phyloP scores from a whole-genome alignment of 2,113 vertebrate species.

The Rhinichthys klamathensis region DNA sequence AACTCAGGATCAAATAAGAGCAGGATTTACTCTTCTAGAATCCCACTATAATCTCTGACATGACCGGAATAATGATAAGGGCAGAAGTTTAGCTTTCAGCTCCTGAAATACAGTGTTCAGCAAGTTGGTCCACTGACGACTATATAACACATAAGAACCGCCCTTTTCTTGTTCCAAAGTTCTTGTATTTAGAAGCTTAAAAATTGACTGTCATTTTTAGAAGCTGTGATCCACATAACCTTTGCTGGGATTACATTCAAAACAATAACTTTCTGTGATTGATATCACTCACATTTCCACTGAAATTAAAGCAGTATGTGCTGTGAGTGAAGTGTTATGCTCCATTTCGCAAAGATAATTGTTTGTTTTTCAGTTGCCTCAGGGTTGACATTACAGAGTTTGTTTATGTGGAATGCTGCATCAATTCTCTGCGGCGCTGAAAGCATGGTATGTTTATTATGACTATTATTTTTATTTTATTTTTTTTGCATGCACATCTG shows the following conservation, averaged over 20 bases:
- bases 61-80: not conserved
- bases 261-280: constrained; percentile 18
- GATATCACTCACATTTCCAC: constrained; percentile 15
- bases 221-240: not conserved
- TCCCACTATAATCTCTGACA: not conserved
- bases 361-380: not conserved
- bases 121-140: not conserved
- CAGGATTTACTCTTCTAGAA: not conserved
- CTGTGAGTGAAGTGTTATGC: not conserved
- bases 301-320: not conserved
- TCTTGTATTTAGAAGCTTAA: not conserved
- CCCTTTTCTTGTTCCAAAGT: not conserved
- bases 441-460: not conserved
- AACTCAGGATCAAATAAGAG: not conserved
- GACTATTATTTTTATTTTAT: not conserved
- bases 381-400: constrained; percentile 8
- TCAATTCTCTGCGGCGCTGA: not conserved
- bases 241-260: not conserved
- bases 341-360: constrained; percentile 45
- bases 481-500: constrained; percentile 14
- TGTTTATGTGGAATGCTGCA: constrained; percentile 21
- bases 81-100: not conserved
- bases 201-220: not conserved
- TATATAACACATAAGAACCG: constrained; percentile 1
- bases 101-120: not conserved